phyloP scores from a whole-genome alignment of 2,113 vertebrate species.

The Sphyrna mokarran region DNA sequence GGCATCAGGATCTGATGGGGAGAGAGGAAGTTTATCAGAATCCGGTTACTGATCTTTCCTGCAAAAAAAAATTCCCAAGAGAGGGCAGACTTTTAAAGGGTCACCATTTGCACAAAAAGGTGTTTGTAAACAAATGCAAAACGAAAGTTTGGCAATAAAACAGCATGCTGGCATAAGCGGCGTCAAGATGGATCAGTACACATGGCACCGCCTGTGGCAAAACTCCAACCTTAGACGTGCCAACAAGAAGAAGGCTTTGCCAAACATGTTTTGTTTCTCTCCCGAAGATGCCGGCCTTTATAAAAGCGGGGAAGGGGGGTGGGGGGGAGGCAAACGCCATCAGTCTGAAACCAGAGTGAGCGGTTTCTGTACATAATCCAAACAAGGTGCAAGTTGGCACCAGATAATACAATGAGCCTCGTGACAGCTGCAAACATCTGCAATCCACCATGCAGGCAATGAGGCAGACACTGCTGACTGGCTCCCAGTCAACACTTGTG shows the following conservation, averaged over 20 bases:
- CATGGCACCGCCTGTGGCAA: background rate
- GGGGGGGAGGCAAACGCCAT: background rate
- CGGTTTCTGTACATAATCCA: background rate
- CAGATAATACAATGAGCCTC: background rate
- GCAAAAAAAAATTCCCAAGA: background rate
- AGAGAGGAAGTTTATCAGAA: background rate
- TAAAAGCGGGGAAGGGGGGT: too few relatives aligned
- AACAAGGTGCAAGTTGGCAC: constrained; percentile 7
- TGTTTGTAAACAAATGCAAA: background rate
- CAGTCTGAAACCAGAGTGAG: background rate
- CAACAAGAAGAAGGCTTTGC: background rate
- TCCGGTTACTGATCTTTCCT: background rate
- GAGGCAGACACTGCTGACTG: background rate
- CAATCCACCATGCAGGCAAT: background rate
- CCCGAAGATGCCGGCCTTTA: background rate
- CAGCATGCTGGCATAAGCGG: background rate
- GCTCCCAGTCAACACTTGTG: background rate
- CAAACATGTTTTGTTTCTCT: background rate
- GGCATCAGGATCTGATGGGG: background rate
- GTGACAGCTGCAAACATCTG: background rate
- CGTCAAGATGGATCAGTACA: background rate
- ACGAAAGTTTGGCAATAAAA: background rate
- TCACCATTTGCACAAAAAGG: background rate
- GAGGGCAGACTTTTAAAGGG: background rate
- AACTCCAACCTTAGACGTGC: background rate